Base-by-base conservation (phyloP, 2,797 vertebrate genomes). In the Leptoclinus maculatus region DNA sequence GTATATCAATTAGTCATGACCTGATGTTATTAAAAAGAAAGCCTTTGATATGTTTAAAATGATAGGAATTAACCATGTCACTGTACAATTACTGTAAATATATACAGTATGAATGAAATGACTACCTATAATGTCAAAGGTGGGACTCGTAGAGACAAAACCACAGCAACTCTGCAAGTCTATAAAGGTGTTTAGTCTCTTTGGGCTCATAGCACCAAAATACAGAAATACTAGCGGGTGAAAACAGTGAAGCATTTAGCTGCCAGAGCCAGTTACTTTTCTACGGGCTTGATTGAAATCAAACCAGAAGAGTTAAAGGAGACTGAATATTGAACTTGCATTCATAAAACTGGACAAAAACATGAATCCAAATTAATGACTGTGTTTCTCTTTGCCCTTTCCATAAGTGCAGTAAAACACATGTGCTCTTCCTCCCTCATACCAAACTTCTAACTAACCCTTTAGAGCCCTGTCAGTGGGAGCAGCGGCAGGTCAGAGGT, bases 21-120 rank as follows among this genome's bases (percentile, higher is more conserved):
- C 45, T 21, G 36, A 74, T 43, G 70, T 66, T 27, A 62, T 80
- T 2, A 27, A 49, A 70, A 65, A 59, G 3, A 74, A 57, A 45
- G 49, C 0, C 41, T 69, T 41, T 73, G 5, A 47, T 64, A 43
- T 63, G 23, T 72, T 78, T 32, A 82, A 67, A 58, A 67, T 57
- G 3, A 74, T 9, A 13, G 2, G 21, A 57, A 47, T 10, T 38
- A 56, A 49, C 10, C 3, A 60, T 11, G 32, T n/a, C 0, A 27
- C 6, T 0, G 19, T 43, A 51, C 27, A 75, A 56, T n/a, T 21
- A 47, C 58, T 7, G 21, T 41, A 29, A 65, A 71, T 47, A 11
- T 29, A 32, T 25, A 54, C 23, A 27, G 49, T 51, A 51, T 51
- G 16, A 25, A 57, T 29, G 9, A 77, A 66, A 70, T 49, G 14